Base-by-base conservation (phyloP, 1,140 invertebrate genomes). In the Nasonia giraulti region DNA sequence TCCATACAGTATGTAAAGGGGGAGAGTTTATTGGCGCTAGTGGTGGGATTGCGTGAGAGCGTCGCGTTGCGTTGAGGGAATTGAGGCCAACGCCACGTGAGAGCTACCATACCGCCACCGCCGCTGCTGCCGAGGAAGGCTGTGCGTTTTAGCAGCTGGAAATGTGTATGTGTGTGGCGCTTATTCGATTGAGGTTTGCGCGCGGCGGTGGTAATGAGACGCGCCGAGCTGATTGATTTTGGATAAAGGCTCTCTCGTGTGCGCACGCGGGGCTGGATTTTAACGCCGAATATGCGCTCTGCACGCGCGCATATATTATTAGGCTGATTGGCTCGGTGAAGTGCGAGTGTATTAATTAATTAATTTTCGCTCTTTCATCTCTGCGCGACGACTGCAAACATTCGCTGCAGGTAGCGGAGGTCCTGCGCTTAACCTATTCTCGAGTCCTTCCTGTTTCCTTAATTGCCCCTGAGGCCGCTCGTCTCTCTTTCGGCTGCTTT, bases 331-430 rank as follows among this genome's bases (percentile, higher is more conserved):
- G 7, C 73, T 37, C 37, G 37, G 1, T 1, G 8, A n/a, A 82
- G 37, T 55, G 74, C 33, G 12, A 82, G 37, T 55, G 74, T 37
- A 71, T 71, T 27, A 2, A 71, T 31, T 69, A 75, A 66, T 83
- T 83, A 55, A 47, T 83, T 77, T 83, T 83, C 66, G 76, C 20
- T 40, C 37, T 75, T 76, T 83, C 27, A 66, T 76, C 73, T 74
- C 1, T 20, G 27, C 27, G 27, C 27, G 27, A 27, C 27, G 7
- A 78, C 17, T 2, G 47, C 47, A 50, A 50, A 17, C 14, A 8
- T 71, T 47, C 62, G 55, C 23, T 40, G 37, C 33, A 27, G 27
- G 0, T 27, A 27, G 27, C 27, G 27, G 27, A 27, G 27, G 27
- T 27, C 27, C 27, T 27, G 27, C 27, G 27, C 1, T 4, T 37